phyloP scores from a whole-genome alignment of 2,797 vertebrate genomes.

The Bufotes viridis region DNA sequence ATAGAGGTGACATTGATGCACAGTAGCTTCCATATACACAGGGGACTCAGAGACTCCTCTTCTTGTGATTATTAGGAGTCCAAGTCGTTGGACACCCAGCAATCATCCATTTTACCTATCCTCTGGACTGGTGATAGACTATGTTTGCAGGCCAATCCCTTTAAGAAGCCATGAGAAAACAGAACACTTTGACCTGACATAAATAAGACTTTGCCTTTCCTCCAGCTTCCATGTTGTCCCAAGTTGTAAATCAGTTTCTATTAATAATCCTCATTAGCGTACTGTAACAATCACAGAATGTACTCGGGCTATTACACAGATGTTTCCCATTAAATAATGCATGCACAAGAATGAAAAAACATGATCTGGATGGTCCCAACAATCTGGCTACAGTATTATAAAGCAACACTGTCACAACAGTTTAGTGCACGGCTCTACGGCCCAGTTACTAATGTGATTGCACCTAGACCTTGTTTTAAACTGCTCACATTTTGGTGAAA shows the following conservation, averaged over 20 bases:
- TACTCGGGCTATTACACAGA: constrained; percentile 28
- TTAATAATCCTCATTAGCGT: constrained; percentile 25
- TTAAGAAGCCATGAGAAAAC: not conserved
- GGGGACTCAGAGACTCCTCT: too few species aligned
- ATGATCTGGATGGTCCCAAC: constrained; percentile 13
- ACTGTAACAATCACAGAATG: constrained; percentile 24
- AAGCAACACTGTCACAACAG: constrained; percentile 2
- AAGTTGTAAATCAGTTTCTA: constrained; percentile 15
- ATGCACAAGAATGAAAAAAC: constrained; percentile 10
- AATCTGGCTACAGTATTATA: not conserved
- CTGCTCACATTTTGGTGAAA: too few species aligned
- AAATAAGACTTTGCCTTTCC: not conserved
- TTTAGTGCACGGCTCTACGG: too few species aligned
- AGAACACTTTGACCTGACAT: not conserved
- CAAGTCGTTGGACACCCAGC: too few species aligned
- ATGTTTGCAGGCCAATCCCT: not conserved
- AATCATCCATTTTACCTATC: too few species aligned
- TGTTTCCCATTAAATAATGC: constrained; percentile 40
- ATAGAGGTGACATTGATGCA: too few species aligned
- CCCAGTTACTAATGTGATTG: too few species aligned
- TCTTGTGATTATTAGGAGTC: too few species aligned
- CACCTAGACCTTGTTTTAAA: too few species aligned
- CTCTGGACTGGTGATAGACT: too few species aligned
- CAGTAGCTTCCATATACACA: too few species aligned
- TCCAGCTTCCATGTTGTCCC: not conserved